Evolutionary conservation across 2,113 vertebrate species (phyloP).

Genomic region (Gambusia affinis): DNA sequence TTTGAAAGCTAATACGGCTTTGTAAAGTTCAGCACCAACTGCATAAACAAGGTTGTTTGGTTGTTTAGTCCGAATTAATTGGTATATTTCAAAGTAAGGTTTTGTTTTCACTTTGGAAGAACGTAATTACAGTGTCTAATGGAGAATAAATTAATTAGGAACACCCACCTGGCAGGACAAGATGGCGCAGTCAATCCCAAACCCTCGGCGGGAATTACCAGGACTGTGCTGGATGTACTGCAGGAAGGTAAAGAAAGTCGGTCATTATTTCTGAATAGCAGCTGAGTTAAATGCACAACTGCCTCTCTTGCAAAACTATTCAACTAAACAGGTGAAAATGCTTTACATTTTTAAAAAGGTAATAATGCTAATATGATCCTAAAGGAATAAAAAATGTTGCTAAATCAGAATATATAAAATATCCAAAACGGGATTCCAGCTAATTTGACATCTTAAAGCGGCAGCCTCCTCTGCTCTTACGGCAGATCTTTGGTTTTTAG

Average conservation of each 20-base stretch:
- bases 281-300: not conserved
- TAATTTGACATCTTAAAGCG: too few relatives aligned
- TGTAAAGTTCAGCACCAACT: not conserved
- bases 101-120: not conserved
- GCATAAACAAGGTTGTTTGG: not conserved
- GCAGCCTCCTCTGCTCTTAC: too few relatives aligned
- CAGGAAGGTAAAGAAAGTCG: constrained; percentile 9
- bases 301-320: not conserved
- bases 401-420: too few relatives aligned
- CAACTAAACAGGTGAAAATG: not conserved
- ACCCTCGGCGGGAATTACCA: constrained; percentile 91
- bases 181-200: constrained; percentile 97
- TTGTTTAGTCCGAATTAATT: not conserved
- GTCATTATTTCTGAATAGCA: not conserved
- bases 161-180: constrained; percentile 87
- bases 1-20: not conserved
- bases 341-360: not conserved
- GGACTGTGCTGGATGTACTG: constrained; percentile 97
- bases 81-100: not conserved
- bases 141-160: not conserved
- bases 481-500: too few relatives aligned
- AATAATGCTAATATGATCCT: not conserved
- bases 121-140: not conserved
- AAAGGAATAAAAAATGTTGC: not conserved
- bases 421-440: too few relatives aligned